Base-by-base conservation (phyloP, 1,140 invertebrate genomes). In the Drosophila seguyi region DNA sequence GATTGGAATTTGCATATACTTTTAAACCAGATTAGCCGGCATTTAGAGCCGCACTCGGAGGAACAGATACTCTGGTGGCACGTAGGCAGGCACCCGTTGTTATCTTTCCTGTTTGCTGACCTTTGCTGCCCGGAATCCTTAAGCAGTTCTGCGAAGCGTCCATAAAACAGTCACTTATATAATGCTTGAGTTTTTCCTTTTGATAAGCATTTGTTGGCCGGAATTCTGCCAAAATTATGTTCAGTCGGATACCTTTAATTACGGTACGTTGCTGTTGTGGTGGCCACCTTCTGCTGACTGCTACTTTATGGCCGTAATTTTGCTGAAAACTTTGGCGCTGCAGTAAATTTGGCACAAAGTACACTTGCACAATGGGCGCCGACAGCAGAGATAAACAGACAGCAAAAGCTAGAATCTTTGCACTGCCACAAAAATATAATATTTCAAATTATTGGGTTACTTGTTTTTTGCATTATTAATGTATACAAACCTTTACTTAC, bases 241-340 rank as follows among this genome's bases (percentile, higher is more conserved):
- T 29, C 31, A 36, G 48, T n/a, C 31, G 56, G 48, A 75, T 68
- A 77, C 50, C 50, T 78, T 78, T 78, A 78, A 78, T 78, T 78
- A 78, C 63, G 58, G 59, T 38, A 48, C 18, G 47, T 31, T 75
- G 20, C 52, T 22, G 42, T 65, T 66, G 50, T 13, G 36, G 60
- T 57, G 50, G 66, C 61, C 45, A 44, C 52, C 57, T 57, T 42
- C 42, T 56, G 50, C 58, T 56, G 60, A 75, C 72, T 75, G 72
- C 48, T 68, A 68, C 74, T 77, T 77, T 77, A 79, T 56, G 67
- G 52, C 47, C 60, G 58, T 65, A 73, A 73, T 79, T 79, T 59
- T 44, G 58, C 60, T 87, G 47, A 71, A 87, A 88, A 88, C 80
- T 88, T 87, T 88, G 84, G 58, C 56, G 62, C 53, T 83, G 77